Evolutionary conservation across 2,113 vertebrate genomes (phyloP).

Genomic region (Silurus asotus): DNA sequence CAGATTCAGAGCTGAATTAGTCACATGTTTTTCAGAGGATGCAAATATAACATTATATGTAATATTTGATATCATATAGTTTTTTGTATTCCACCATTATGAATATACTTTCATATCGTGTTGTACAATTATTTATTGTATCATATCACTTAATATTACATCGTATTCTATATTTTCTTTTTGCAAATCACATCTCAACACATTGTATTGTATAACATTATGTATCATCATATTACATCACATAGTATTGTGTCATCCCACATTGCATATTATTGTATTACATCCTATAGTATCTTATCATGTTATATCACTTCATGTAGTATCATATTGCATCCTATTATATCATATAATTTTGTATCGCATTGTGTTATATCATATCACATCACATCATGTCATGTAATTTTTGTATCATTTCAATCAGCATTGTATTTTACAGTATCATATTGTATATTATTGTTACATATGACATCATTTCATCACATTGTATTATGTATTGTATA

Average conservation of each 20-base stretch:
- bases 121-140: not conserved
- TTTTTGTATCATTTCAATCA: no score
- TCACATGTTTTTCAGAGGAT: not conserved
- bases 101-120: not conserved
- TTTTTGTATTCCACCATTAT: no score
- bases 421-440: not conserved
- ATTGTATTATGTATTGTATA: not conserved
- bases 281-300: not conserved
- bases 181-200: not conserved
- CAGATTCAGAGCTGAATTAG: not conserved
- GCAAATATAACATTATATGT: not conserved
- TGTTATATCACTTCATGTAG: not conserved
- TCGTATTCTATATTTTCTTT: not conserved
- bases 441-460: not conserved
- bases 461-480: not conserved
- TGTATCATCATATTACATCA: not conserved
- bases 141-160: not conserved
- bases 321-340: not conserved
- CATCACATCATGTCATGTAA: not conserved
- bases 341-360: not conserved
- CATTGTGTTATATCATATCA: not conserved
- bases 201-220: not conserved
- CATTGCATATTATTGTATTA: not conserved
- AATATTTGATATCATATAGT: no score
- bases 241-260: not conserved